Percentiles rank a stretch among this genome's conserved stretches.
phyloP scores from a whole-genome alignment of 2,113 vertebrate species.

The Tapirus terrestris region DNA sequence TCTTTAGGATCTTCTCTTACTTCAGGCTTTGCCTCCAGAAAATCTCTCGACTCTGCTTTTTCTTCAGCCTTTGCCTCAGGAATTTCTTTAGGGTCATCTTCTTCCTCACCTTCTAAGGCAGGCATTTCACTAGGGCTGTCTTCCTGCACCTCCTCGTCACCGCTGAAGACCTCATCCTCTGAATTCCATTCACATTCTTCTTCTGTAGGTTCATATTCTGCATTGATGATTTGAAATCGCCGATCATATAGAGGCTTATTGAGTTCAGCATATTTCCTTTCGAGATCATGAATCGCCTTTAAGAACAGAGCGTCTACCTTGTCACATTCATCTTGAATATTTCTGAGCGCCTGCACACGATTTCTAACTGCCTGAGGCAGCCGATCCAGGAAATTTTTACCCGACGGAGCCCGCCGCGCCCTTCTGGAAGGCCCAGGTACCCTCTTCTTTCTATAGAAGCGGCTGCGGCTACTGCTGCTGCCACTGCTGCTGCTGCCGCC shows the following conservation, averaged over 20 bases:
- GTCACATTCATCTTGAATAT: conserved; percentile 96
- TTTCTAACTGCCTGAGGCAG: conserved; percentile 96
- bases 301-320: conserved; percentile 97
- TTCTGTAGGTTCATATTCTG: conserved; percentile 94
- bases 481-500: neutral
- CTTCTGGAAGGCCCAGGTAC: conserved; percentile 49
- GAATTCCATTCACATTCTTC: conserved; percentile 98
- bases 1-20: conserved; percentile 32
- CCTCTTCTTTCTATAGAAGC: neutral
- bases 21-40: neutral
- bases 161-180: conserved; percentile 84
- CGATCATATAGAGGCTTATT: conserved; percentile 96
- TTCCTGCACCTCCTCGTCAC: conserved; percentile 68
- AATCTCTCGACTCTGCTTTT: neutral
- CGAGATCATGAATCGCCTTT: conserved; percentile 96
- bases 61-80: neutral
- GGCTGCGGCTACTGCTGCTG: neutral
- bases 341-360: conserved; percentile 96
- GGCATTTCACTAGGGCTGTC: conserved; percentile 76
- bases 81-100: conserved; percentile 85
- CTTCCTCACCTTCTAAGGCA: conserved; percentile 92
- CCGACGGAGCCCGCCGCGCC: neutral
- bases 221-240: conserved; percentile 96
- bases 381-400: conserved; percentile 78
- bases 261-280: conserved; percentile 96